Conservation (phyloP, 2,888 invertebrate species). For the Flabesymbios commensalis region DNA sequence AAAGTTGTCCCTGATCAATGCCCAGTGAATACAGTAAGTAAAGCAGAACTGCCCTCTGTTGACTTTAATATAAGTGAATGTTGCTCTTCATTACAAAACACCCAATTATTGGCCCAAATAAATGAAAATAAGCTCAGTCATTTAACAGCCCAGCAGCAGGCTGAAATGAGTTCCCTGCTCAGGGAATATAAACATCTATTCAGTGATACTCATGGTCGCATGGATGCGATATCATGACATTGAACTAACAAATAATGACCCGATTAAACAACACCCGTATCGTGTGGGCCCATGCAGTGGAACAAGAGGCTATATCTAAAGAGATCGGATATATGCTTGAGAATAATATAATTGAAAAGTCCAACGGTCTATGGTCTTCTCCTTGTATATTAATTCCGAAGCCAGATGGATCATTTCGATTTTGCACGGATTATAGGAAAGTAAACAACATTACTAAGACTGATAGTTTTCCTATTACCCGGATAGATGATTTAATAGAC, state of each 20-base stretch:
- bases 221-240: neutral
- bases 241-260: neutral
- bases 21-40: too few species aligned
- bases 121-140: too few species aligned
- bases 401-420: conserved; percentile 5
- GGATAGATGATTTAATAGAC: conserved; percentile 39
- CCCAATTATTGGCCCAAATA: too few species aligned
- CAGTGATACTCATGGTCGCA: neutral
- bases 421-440: conserved; percentile 37
- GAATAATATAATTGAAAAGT: conserved; percentile 38
- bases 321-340: conserved; percentile 36
- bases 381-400: conserved; percentile 28
- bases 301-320: conserved; percentile 11
- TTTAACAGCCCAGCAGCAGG: too few species aligned
- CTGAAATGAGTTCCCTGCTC: too few species aligned
- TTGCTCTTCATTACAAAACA: too few species aligned
- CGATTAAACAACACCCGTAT: conserved; percentile 3
- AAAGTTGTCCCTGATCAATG: too few species aligned
- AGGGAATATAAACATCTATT: too few species aligned
- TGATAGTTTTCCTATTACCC: conserved; percentile 36
- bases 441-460: conserved; percentile 36
- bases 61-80: too few species aligned
- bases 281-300: conserved; percentile 1
- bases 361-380: conserved; percentile 35
- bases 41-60: too few species aligned